Percentiles rank a stretch among this genome's conserved stretches.
Evolutionary conservation across 2,113 vertebrate genomes (phyloP).

Genomic region (Phylloscopus whistleri): DNA sequence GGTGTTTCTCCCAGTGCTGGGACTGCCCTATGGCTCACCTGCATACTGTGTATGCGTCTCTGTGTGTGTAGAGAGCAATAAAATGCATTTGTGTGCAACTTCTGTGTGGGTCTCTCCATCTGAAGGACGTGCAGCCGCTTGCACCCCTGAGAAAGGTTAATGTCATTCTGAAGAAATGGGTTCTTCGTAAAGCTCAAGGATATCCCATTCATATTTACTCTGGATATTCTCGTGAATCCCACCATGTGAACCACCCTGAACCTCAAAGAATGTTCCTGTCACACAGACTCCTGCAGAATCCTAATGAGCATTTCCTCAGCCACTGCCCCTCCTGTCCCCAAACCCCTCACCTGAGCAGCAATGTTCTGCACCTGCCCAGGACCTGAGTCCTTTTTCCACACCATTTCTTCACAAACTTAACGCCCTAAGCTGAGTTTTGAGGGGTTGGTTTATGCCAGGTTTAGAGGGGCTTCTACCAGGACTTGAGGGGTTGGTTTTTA

Average conservation of each 20-base stretch:
- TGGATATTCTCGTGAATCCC: accelerated
- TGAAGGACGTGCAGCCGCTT: accelerated
- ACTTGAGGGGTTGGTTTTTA: not conserved
- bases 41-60: slow-evolving; percentile 47
- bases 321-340: not conserved
- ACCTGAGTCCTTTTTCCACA: not conserved
- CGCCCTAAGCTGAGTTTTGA: accelerated
- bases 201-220: accelerated
- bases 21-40: slow-evolving; percentile 7
- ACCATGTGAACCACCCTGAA: not conserved
- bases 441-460: not conserved
- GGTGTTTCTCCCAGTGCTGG: slow-evolving; percentile 16
- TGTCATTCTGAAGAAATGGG: not conserved
- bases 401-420: accelerated
- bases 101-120: not conserved
- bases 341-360: not conserved
- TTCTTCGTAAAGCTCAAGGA: not conserved
- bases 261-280: not conserved
- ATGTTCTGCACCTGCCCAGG: no score
- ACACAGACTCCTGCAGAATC: not conserved
- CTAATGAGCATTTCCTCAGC: accelerated
- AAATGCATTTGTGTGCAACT: slow-evolving; percentile 20
- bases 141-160: not conserved
- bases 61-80: slow-evolving; percentile 9
- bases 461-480: not conserved